phyloP scores from a whole-genome alignment of 2,113 vertebrate genomes.

The Tachycineta bicolor region DNA sequence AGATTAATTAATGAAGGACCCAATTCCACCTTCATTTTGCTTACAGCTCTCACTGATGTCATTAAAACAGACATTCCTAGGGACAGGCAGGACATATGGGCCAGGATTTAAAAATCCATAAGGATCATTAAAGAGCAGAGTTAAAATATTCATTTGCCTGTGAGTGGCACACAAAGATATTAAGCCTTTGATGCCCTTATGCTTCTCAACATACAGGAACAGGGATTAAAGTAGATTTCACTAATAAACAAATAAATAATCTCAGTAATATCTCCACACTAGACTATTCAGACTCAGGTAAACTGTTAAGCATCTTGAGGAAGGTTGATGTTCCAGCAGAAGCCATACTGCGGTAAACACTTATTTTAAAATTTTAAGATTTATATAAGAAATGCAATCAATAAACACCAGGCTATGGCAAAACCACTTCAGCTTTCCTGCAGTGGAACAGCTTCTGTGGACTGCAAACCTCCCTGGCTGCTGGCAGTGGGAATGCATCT shows the following conservation, averaged over 20 bases:
- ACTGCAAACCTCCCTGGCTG: background rate
- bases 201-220: background rate
- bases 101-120: constrained; percentile 39
- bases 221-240: constrained; percentile 32
- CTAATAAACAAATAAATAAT: constrained; percentile 35
- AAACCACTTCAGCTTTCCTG: background rate
- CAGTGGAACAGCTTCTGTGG: background rate
- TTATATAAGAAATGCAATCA: background rate
- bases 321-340: background rate
- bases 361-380: background rate
- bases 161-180: background rate
- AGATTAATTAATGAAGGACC: background rate
- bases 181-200: background rate
- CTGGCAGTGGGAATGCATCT: background rate
- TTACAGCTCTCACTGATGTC: background rate
- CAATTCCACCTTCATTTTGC: background rate
- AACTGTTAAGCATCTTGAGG: background rate
- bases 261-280: background rate
- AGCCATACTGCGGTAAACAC: rapidly evolving
- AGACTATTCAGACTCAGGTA: background rate
- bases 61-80: background rate
- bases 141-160: constrained; percentile 40
- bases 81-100: background rate
- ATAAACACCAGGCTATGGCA: background rate
- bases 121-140: background rate